phyloP scores from a whole-genome alignment of 2,113 vertebrate species.

The Colinus virginianus region DNA sequence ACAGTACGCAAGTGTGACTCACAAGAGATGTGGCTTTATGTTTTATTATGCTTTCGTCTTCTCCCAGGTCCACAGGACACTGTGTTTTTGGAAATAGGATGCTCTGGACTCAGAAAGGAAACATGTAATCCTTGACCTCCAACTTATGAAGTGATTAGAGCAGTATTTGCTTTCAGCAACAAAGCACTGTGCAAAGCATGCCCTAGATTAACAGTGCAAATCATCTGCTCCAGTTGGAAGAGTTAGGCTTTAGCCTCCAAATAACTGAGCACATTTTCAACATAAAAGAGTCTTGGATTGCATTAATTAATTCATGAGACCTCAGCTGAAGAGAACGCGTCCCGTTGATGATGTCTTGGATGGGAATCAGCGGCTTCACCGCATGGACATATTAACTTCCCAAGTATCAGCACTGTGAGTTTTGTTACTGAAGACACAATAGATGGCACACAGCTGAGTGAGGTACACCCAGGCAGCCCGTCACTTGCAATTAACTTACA shows the following conservation, averaged over 20 bases:
- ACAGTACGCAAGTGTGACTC: not conserved
- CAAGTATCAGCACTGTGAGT: not conserved
- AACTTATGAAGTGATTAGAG: conserved; percentile 9
- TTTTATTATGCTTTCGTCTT: not conserved
- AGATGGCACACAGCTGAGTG: not conserved
- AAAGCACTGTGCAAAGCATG: conserved; percentile 1
- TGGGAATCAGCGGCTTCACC: conserved; percentile 28
- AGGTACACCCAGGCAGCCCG: not conserved
- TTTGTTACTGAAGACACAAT: conserved; percentile 3
- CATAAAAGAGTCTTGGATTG: not conserved
- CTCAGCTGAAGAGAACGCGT: not conserved
- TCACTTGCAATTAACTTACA: not conserved
- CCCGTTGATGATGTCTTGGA: conserved; percentile 41
- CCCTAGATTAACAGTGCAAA: not conserved
- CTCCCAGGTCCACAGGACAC: not conserved
- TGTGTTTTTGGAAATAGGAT: conserved; percentile 29
- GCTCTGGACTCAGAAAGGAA: conserved; percentile 20
- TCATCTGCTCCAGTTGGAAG: not conserved
- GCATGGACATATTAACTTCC: not conserved
- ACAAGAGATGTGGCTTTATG: not conserved
- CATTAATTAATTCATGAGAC: conserved; percentile 46
- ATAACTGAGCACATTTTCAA: not conserved
- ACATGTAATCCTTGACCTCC: not conserved
- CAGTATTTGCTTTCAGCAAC: not conserved
- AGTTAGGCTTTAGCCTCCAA: not conserved